Evolutionary conservation across 1,140 invertebrate species (phyloP).

Genomic region (Drosophila ercepeae): DNA sequence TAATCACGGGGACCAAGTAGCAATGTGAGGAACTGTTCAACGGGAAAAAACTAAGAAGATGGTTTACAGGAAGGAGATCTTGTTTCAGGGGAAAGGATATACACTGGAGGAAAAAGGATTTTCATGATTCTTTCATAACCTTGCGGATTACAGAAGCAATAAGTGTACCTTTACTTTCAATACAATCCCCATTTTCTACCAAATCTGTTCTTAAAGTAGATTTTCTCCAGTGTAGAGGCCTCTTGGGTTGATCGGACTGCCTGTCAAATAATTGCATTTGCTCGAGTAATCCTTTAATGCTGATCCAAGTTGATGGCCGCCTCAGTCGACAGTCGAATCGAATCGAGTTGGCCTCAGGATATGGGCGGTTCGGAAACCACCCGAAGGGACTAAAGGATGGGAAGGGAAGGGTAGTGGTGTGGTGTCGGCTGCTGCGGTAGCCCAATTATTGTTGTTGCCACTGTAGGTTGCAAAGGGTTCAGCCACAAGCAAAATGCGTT

Average conservation of each 20-base stretch:
- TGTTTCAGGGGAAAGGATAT: conserved; percentile 14
- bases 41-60: conserved; percentile 15
- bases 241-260: conserved; percentile 27
- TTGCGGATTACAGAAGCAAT: too few species aligned
- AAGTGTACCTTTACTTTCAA: too few species aligned
- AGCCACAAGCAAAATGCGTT: conserved; percentile 68
- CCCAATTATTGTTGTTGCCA: conserved; percentile 71
- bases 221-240: conserved; percentile 1
- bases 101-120: not conserved
- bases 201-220: too few species aligned
- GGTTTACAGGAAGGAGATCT: conserved; percentile 1
- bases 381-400: conserved; percentile 15
- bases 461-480: conserved; percentile 60
- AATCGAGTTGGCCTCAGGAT: conserved; percentile 42
- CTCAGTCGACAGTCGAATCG: conserved; percentile 9
- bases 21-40: conserved; percentile 30
- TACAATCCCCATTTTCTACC: too few species aligned
- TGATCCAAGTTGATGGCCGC: conserved; percentile 77
- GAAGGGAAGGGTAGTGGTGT: conserved; percentile 13
- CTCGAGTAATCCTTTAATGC: conserved; percentile 83
- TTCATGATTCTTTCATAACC: too few species aligned
- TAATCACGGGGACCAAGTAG: conserved; percentile 60
- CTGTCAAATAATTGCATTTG: conserved; percentile 83
- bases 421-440: conserved; percentile 78
- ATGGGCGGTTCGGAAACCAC: conserved; percentile 21